A percentile compares a stretch with the other conserved stretches of the same genome.
Evolutionary conservation across 1,140 invertebrate genomes (phyloP).

Genomic region (Acromyrmex heyeri): DNA sequence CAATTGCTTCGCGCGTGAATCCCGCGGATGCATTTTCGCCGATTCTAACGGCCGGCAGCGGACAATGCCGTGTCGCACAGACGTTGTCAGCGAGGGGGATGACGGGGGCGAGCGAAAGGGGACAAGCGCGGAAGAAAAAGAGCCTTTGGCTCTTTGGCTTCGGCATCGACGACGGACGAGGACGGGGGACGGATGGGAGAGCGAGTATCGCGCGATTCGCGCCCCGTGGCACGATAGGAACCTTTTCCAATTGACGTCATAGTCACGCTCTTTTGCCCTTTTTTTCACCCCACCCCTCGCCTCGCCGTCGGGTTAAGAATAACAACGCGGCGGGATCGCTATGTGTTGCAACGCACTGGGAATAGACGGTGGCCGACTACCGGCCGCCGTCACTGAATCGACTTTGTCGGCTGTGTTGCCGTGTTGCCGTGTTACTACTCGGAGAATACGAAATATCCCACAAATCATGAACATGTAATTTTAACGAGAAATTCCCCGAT

Average conservation of each 20-base stretch:
- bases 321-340: conserved; percentile 79
- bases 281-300: conserved; percentile 73
- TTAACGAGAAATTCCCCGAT: background rate
- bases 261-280: conserved; percentile 78
- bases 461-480: background rate
- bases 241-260: conserved; percentile 85
- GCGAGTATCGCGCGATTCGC: conserved; percentile 65
- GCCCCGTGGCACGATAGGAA: conserved; percentile 77
- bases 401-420: conserved; percentile 42
- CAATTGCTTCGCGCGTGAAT: conserved; percentile 80
- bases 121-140: conserved; percentile 17
- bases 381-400: conserved; percentile 72
- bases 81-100: conserved; percentile 10
- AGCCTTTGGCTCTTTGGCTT: conserved; percentile 12
- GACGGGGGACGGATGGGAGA: background rate
- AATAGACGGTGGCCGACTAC: conserved; percentile 76
- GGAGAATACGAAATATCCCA: conserved; percentile 17
- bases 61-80: background rate
- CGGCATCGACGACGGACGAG: background rate
- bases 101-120: conserved; percentile 12
- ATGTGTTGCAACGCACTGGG: conserved; percentile 80
- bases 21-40: conserved; percentile 77
- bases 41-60: conserved; percentile 62
- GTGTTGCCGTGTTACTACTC: no score
- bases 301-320: conserved; percentile 80